Conservation (phyloP, 2,113 vertebrate genomes). For the Myotis davidii region DNA sequence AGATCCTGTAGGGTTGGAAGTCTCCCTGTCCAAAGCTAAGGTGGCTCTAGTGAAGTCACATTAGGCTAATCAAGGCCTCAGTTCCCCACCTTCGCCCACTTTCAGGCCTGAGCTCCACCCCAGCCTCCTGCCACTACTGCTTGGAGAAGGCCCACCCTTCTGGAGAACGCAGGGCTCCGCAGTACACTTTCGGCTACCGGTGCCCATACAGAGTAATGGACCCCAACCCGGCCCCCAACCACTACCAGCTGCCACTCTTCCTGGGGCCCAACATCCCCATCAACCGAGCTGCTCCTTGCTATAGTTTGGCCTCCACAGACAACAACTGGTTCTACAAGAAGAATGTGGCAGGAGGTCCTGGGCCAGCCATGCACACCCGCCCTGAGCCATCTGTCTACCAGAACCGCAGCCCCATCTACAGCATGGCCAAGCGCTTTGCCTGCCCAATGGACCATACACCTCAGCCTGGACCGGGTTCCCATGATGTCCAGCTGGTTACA, state of each 20-base stretch:
- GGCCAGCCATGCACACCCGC: slow-evolving; percentile 30
- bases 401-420: slow-evolving; percentile 64
- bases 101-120: slow-evolving; percentile 62
- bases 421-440: slow-evolving; percentile 54
- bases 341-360: slow-evolving; percentile 59
- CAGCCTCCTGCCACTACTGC: slow-evolving; percentile 57
- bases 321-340: slow-evolving; percentile 69
- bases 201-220: slow-evolving; percentile 66
- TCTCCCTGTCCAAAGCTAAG: too few relatives aligned
- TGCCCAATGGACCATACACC: slow-evolving; percentile 7
- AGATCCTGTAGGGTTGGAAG: not conserved
- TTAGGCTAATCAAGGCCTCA: not conserved
- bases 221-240: slow-evolving; percentile 70
- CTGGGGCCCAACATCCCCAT: slow-evolving; percentile 58
- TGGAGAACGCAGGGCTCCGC: slow-evolving; percentile 70
- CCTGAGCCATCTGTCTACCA: slow-evolving; percentile 67
- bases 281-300: slow-evolving; percentile 60
- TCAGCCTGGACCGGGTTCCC: slow-evolving; percentile 65
- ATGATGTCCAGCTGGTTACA: slow-evolving; percentile 50
- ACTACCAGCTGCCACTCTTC: slow-evolving; percentile 42
- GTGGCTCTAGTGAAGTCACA: not conserved
- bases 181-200: slow-evolving; percentile 61
- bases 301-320: not conserved
- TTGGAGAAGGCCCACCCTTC: slow-evolving; percentile 61
- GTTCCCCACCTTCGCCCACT: not conserved